A percentile compares a stretch with the other conserved stretches of the same genome.
These are phyloP conservation scores for Thermophis baileyi DNA, from an alignment of 2,113 vertebrate genomes.

Conservation along the genomic window DNA sequence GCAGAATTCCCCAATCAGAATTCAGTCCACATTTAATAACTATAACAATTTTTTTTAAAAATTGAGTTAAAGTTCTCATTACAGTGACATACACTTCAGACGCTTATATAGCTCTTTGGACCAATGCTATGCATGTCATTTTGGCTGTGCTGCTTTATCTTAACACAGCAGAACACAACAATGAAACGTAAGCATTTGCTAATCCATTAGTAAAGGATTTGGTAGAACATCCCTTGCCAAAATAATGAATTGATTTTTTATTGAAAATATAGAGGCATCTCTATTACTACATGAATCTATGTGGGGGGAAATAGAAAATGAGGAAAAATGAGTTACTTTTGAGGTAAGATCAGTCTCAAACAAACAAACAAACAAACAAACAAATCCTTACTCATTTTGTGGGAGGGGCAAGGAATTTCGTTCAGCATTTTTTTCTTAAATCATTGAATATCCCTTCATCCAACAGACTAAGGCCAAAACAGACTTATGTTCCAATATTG, in stretches of 20 bases:
- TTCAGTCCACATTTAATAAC: not conserved
- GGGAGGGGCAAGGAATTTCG: not conserved
- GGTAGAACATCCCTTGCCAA: not conserved
- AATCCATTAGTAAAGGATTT: not conserved
- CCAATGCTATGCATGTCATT: not conserved
- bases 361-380: too few species aligned
- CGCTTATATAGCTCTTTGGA: not conserved
- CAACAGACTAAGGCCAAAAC: slow-evolving; percentile 11
- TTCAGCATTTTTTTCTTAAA: not conserved
- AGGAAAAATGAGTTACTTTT: too few species aligned
- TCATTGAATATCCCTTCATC: not conserved
- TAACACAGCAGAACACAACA: not conserved
- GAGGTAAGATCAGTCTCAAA: too few species aligned
- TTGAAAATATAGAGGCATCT: not conserved
- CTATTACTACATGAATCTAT: not conserved
- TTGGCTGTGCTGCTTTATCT: not conserved
- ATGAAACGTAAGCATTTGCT: not conserved
- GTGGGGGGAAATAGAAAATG: not conserved
- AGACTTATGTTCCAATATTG: not conserved
- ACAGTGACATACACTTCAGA: not conserved
- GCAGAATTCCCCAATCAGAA: not conserved
- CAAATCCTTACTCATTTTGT: not conserved
- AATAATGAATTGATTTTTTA: not conserved
- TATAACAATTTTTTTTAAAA: slow-evolving; percentile 7
- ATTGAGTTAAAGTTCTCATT: slow-evolving; percentile 5